Conservation (phyloP, 1,140 invertebrate genomes). For the Drosophila jambulina region DNA sequence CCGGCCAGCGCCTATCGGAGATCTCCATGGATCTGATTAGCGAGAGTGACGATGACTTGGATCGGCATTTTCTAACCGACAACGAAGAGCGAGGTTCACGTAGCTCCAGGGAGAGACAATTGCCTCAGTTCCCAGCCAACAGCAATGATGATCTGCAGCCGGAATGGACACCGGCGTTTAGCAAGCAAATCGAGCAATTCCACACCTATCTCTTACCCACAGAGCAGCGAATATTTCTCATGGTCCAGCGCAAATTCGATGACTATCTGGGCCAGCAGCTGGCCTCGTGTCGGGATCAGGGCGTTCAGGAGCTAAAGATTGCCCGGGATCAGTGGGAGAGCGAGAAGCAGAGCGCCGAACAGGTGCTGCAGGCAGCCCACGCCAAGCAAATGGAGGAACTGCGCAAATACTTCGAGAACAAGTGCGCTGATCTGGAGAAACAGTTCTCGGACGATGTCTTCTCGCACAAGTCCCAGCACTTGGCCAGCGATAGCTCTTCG, state of each 20-base stretch:
- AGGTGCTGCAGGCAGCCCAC: constrained; percentile 88
- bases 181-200: constrained; percentile 84
- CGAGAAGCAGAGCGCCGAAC: constrained; percentile 62
- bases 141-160: constrained; percentile 69
- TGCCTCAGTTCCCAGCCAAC: constrained; percentile 45
- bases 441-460: constrained; percentile 90
- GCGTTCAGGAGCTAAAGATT: constrained; percentile 85
- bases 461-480: constrained; percentile 88
- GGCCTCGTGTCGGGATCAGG: constrained; percentile 85
- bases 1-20: constrained; percentile 75
- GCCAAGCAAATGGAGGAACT: constrained; percentile 91
- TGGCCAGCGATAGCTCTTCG: constrained; percentile 68
- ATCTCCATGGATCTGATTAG: constrained; percentile 83
- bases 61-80: constrained; percentile 72
- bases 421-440: constrained; percentile 91
- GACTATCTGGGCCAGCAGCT: constrained; percentile 86
- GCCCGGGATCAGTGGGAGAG: constrained; percentile 82
- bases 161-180: constrained; percentile 77
- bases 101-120: constrained; percentile 79
- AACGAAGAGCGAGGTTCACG: constrained; percentile 73
- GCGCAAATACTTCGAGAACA: constrained; percentile 91
- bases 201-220: constrained; percentile 83
- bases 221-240: constrained; percentile 84
- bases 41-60: constrained; percentile 80
- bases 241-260: constrained; percentile 86